phyloP scores from a whole-genome alignment of 2,113 vertebrate genomes.

The Montifringilla adamsi region DNA sequence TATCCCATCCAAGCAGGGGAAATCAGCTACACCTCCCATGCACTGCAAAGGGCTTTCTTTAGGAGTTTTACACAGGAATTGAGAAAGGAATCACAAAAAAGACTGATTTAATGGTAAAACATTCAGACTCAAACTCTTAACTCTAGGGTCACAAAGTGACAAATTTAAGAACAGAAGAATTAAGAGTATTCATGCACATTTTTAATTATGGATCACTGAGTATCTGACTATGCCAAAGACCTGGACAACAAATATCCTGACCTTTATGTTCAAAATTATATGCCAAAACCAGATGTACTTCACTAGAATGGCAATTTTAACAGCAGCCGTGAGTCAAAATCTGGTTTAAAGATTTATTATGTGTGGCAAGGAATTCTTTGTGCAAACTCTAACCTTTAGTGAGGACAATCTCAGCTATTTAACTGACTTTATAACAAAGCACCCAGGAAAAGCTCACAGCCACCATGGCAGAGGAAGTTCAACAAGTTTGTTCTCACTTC shows the following conservation, averaged over 20 bases:
- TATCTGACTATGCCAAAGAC: not conserved
- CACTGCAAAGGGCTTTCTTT: not conserved
- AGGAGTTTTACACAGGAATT: not conserved
- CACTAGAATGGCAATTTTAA: not conserved
- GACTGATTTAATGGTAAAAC: fast-evolving
- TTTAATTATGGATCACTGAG: not conserved
- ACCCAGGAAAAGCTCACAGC: not conserved
- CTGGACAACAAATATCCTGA: not conserved
- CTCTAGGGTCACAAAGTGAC: not conserved
- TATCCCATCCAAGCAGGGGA: not conserved
- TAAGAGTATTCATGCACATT: not conserved
- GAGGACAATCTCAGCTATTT: not conserved
- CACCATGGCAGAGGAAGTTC: fast-evolving
- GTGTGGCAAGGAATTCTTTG: not conserved
- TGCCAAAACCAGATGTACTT: not conserved
- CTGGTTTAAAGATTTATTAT: not conserved
- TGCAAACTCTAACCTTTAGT: not conserved
- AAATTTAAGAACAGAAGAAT: not conserved
- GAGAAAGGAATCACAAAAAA: not conserved
- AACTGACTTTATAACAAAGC: not conserved
- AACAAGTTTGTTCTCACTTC: not conserved
- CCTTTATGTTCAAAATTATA: not conserved
- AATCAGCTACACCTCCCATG: not conserved
- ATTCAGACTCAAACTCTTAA: not conserved
- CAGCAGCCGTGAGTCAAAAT: not conserved